Evolutionary conservation across 2,888 invertebrate species (phyloP).

Genomic region (Trypoxylon attenuatum): DNA sequence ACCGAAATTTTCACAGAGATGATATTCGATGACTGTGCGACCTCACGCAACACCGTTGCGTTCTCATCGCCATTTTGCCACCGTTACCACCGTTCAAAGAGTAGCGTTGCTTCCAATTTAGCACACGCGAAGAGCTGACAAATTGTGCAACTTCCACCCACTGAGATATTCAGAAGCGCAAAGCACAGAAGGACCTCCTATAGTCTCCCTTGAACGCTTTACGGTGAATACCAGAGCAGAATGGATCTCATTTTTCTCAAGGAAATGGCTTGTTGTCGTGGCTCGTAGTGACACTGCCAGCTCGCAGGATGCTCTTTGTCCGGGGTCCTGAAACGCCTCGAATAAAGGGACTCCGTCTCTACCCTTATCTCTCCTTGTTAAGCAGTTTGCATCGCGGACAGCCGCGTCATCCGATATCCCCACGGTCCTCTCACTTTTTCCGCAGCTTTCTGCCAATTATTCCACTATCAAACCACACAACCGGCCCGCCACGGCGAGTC

Average conservation of each 20-base stretch:
- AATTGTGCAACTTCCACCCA: too few relatives aligned
- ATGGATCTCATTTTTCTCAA: constrained; percentile 54
- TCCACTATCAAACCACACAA: neutral
- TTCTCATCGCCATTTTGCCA: too few relatives aligned
- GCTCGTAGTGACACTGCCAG: constrained; percentile 1
- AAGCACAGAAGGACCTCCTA: too few relatives aligned
- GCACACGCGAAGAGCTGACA: too few relatives aligned
- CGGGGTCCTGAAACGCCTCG: constrained; percentile 40
- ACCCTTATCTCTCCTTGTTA: constrained; percentile 8
- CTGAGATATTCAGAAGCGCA: neutral
- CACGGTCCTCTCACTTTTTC: neutral
- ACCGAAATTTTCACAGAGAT: too few relatives aligned
- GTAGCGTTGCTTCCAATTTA: too few relatives aligned
- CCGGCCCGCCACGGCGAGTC: too few relatives aligned
- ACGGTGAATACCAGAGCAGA: constrained; percentile 38
- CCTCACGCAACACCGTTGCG: too few relatives aligned
- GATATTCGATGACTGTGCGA: too few relatives aligned
- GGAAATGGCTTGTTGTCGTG: constrained; percentile 46
- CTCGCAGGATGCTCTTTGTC: constrained; percentile 43
- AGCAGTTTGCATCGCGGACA: constrained; percentile 28
- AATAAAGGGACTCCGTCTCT: constrained; percentile 31
- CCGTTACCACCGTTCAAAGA: too few relatives aligned
- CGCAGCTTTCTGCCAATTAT: constrained; percentile 5
- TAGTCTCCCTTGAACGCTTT: too few relatives aligned
- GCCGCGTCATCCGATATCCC: neutral